A percentile compares a stretch with the other conserved stretches of the same genome.
Conservation (phyloP, 2,888 invertebrate species). For the Philonicus albiceps region DNA sequence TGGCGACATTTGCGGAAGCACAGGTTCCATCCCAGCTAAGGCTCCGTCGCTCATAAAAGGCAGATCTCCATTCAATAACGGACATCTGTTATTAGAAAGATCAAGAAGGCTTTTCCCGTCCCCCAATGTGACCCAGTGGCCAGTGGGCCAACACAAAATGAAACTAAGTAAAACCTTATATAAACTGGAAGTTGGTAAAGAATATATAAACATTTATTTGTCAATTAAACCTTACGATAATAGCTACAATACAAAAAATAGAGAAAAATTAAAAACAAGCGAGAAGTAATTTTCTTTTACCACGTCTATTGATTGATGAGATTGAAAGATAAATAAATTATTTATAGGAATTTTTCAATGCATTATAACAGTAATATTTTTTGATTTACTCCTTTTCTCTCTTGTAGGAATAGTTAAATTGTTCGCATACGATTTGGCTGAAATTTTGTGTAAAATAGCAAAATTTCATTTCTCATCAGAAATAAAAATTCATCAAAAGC, state of each 20-base stretch:
- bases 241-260: not conserved
- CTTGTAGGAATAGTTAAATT: too few species aligned
- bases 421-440: too few species aligned
- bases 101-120: not conserved
- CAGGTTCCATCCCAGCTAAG: not conserved
- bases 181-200: not conserved
- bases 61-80: not conserved
- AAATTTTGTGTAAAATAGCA: too few species aligned
- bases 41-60: not conserved
- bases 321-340: too few species aligned
- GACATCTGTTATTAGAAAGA: constrained; percentile 15
- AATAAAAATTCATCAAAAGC: too few species aligned
- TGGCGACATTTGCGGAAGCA: not conserved
- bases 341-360: too few species aligned
- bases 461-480: too few species aligned
- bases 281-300: too few species aligned
- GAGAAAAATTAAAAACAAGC: not conserved
- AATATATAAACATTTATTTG: not conserved
- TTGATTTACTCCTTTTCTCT: too few species aligned
- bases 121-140: not conserved
- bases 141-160: too few species aligned
- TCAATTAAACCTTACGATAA: not conserved
- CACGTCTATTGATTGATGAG: too few species aligned
- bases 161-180: not conserved
- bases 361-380: too few species aligned